phyloP scores from a whole-genome alignment of 2,113 vertebrate species.

The Ammodramus savannarum region DNA sequence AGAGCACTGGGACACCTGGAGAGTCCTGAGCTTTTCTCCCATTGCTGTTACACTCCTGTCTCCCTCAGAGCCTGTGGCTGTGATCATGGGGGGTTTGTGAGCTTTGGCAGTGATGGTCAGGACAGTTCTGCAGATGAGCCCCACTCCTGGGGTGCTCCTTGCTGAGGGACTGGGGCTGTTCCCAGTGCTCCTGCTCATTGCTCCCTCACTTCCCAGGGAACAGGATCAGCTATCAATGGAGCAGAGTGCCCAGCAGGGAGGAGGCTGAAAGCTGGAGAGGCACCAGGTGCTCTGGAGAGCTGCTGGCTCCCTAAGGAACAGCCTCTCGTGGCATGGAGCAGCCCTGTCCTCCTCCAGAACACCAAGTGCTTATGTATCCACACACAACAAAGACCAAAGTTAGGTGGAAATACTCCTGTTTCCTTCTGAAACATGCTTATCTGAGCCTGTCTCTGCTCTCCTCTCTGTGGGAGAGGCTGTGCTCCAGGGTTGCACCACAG shows the following conservation, averaged over 20 bases:
- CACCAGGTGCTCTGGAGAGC: background rate
- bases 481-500: background rate
- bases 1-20: background rate
- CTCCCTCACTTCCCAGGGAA: background rate
- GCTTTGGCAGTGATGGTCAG: background rate
- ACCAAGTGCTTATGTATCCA: too few species aligned
- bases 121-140: background rate
- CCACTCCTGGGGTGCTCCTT: background rate
- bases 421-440: background rate
- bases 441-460: background rate
- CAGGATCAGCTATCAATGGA: background rate
- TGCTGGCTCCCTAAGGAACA: background rate
- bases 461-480: background rate
- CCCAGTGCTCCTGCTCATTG: background rate
- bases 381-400: background rate
- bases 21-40: background rate
- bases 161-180: background rate
- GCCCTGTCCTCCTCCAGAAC: background rate
- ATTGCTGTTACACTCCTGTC: background rate
- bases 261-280: background rate
- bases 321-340: accelerated
- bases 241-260: background rate
- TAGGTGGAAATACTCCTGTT: background rate
- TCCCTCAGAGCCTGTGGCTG: background rate
- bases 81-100: background rate